phyloP scores from a whole-genome alignment of 2,113 vertebrate species.

The Puffinus mauretanicus region DNA sequence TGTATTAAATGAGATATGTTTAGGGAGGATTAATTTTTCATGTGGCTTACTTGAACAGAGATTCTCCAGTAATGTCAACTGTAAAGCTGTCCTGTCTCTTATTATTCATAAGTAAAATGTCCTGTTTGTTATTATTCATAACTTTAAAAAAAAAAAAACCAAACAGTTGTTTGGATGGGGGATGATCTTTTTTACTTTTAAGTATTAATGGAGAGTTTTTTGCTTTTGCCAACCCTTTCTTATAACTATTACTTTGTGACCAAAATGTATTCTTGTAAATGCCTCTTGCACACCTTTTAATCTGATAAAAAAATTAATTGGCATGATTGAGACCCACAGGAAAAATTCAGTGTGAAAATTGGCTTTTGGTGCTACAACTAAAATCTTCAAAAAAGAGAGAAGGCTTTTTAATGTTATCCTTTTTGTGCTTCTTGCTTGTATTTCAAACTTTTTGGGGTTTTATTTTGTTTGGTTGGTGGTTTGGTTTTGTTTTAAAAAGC shows the following conservation, averaged over 20 bases:
- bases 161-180: neutral
- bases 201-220: neutral
- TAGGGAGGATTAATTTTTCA: conserved; percentile 1
- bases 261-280: neutral
- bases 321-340: neutral
- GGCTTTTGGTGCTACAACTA: neutral
- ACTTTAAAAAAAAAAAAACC: neutral
- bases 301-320: neutral
- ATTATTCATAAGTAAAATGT: neutral
- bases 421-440: neutral
- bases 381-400: neutral
- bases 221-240: neutral
- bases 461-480: neutral
- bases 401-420: neutral
- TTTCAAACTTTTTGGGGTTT: neutral
- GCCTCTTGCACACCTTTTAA: neutral
- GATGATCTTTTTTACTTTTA: neutral
- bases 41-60: neutral
- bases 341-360: neutral
- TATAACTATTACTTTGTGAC: neutral
- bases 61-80: neutral
- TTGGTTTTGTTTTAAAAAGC: neutral
- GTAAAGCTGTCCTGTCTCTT: neutral
- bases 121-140: neutral
- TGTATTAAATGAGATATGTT: neutral